Evolutionary conservation across 2,113 vertebrate genomes (phyloP).

Genomic region (Chionomys nivalis): DNA sequence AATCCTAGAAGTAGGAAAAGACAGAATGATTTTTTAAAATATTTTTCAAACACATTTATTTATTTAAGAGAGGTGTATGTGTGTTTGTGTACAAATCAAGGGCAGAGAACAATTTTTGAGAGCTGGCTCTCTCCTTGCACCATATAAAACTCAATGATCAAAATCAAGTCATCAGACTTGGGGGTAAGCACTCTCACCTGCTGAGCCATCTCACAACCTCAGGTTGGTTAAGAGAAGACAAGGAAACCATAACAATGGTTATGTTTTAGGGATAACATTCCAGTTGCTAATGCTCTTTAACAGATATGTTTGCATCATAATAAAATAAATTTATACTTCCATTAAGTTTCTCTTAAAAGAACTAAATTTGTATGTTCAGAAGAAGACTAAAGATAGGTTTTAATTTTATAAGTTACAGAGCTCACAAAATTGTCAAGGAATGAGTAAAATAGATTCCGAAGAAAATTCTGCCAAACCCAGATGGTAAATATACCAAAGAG

Average conservation of each 20-base stretch:
- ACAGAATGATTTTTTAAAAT: background rate
- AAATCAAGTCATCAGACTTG: background rate
- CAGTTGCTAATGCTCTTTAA: slow-evolving; percentile 48
- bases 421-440: background rate
- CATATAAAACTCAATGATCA: background rate
- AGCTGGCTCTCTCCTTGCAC: background rate
- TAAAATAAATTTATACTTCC: slow-evolving; percentile 32
- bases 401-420: slow-evolving; percentile 42
- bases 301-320: background rate
- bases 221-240: slow-evolving; percentile 38
- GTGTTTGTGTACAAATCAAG: background rate
- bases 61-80: background rate
- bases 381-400: slow-evolving; percentile 37
- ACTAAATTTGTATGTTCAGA: slow-evolving; percentile 48
- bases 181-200: background rate
- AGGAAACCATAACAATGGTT: background rate
- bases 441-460: background rate
- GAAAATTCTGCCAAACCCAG: slow-evolving; percentile 37
- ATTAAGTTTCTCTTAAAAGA: slow-evolving; percentile 33
- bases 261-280: background rate
- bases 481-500: slow-evolving; percentile 19
- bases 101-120: background rate
- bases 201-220: background rate
- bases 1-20: slow-evolving; percentile 89
- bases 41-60: background rate